Evolutionary conservation across 2,113 vertebrate species (phyloP), one percentile per base, ranked within the genome.

Genomic region (Ceyx cyanopectus): DNA sequence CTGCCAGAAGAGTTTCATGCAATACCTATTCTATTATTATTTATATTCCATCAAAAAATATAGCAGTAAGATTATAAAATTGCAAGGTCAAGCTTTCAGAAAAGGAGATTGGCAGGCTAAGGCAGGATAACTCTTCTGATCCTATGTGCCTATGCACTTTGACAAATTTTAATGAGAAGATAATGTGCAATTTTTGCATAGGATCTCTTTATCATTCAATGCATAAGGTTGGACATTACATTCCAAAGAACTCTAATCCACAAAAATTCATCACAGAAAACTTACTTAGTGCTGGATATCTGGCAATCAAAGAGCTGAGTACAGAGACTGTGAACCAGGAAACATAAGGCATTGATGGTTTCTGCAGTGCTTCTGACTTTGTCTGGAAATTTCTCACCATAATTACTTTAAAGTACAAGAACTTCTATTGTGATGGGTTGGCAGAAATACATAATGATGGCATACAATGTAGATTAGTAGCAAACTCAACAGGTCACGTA

Each of bases 11-110:
- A 82, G 37, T 72, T 9, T 67, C 46, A 67, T 74, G 48, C 17
- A 67, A 67, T 12, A 26, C 27, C 45, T 81, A 70, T 41, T 87
- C 66, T 46, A 85, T 62, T 80, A 48, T 69, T 76, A 73, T 53
- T 82, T 69, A 63, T 70, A 87, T 56, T 62, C 22, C 56, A 63
- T 69, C 61, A 9, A 77, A 88, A 82, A 89, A 68, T 48, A 69
- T 48, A 85, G 23, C 10, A 89, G 63, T 29, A 85, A 87, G 48
- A n/a, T 92, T 90, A 85, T 85, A 87, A 82, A n/a, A 29, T 48
- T 87, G 43, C 56, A 74, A 84, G 54, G 74, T 56, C 69, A 75
- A 93, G 67, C 53, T 48, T 65, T 41, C 9, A 43, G 37, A 48
- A 72, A 62, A 79, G 12, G 40, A 79, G 75, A 85, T 56, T 91